Evolutionary conservation across 2,797 vertebrate species (phyloP).

Genomic region (Platalea minor): DNA sequence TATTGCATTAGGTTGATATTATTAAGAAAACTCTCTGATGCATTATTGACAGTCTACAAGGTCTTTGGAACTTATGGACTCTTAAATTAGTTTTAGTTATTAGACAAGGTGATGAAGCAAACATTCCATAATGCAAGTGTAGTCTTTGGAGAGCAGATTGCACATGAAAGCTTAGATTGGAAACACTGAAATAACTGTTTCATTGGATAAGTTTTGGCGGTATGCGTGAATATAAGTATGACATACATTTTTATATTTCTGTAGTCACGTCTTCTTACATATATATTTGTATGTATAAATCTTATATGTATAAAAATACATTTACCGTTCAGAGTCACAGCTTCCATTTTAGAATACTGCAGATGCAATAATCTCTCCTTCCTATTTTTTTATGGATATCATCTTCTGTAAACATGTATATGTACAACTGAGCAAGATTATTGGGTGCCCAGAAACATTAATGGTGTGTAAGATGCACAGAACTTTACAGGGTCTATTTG

Average conservation of each 20-base stretch:
- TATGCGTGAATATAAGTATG: background rate
- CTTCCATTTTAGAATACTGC: background rate
- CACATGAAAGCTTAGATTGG: background rate
- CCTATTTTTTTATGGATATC: background rate
- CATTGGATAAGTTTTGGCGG: background rate
- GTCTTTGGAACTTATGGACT: background rate
- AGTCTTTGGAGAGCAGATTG: background rate
- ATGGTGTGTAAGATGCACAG: background rate
- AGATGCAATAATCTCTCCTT: background rate
- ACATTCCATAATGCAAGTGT: background rate
- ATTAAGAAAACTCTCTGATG: conserved; percentile 1
- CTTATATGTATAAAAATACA: background rate
- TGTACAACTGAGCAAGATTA: background rate
- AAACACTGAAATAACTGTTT: background rate
- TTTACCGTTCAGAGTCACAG: background rate
- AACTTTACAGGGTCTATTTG: background rate
- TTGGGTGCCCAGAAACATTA: background rate
- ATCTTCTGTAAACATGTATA: background rate
- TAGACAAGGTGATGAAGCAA: background rate
- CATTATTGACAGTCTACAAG: background rate
- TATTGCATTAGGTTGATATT: background rate
- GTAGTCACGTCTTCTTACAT: background rate
- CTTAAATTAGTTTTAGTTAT: conserved; percentile 48
- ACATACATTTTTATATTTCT: background rate
- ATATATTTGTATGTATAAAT: background rate